Evolutionary conservation across 37 sponge, comb jelly and placozoan genomes (phyloP), one percentile per base, ranked within the genome.

Genomic region (Chondrilla cf. caribensis): DNA sequence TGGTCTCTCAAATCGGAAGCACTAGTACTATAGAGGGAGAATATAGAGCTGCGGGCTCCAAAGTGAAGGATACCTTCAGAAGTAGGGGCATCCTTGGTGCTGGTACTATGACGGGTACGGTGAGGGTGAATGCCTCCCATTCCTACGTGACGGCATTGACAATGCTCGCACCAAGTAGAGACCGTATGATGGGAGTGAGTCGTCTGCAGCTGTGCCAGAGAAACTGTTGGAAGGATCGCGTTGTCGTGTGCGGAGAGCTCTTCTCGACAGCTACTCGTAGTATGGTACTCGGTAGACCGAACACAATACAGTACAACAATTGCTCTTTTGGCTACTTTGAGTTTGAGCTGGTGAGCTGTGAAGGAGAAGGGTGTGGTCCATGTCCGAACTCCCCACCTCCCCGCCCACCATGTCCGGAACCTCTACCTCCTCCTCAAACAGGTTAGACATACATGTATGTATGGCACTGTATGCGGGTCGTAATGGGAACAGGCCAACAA

Each of bases 251-350:
- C 24, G 76, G 76, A 3, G 76, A 73, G 44, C 76, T 73, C 43
- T 73, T 73, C 43, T 73, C 76, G n/a, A 73, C 76, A 19, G 76
- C 41, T 38, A 39, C 38, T 21, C 17, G 2, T 19, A 73, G 25
- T 1, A 15, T 40, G 15, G 36, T 18, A 22, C 29, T 38, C 44
- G 41, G 24, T 3, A 21, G 41, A 21, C 82, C 70, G 4, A 67
- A 62, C 70, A 44, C 41, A 5, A 9, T 82, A 0, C 82, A 82
- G 21, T 26, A 21, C 14, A 82, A 67, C 54, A 67, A 82, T 25
- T 82, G 82, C 37, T 65, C 82, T 2, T 82, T 82, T 47, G 82
- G 70, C 2, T 67, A 67, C 57, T 62, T 67, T 67, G 54, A 32
- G 6, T 67, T 82, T 37, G n/a, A n/a, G n/a, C n/a, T n/a, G n/a